These are phyloP conservation scores for Mycogona germanica DNA, from an alignment of 2,888 invertebrate genomes.

Conservation along the genomic window DNA sequence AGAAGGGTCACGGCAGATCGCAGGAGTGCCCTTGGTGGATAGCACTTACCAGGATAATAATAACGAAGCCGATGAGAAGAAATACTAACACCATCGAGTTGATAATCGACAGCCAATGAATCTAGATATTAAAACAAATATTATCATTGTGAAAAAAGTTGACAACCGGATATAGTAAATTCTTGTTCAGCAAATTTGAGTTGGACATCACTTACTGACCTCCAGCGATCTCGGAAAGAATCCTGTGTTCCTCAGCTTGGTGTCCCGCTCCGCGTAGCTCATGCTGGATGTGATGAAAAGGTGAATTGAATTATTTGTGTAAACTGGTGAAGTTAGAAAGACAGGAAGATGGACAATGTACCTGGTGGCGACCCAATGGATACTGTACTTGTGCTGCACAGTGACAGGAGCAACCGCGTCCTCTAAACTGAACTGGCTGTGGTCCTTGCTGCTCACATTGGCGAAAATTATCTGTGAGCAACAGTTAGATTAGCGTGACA, in stretches of 20 bases:
- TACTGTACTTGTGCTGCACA: constrained; percentile 39
- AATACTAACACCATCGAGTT: constrained; percentile 41
- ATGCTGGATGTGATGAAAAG: constrained; percentile 31
- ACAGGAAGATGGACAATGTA: constrained; percentile 25
- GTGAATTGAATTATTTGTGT: no score
- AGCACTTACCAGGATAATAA: constrained; percentile 38
- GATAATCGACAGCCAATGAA: constrained; percentile 42
- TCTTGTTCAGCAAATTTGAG: background rate
- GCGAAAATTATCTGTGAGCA: constrained; percentile 38
- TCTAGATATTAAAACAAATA: constrained; percentile 28
- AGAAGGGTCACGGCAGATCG: no score
- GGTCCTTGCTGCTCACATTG: constrained; percentile 37
- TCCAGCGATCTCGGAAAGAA: constrained; percentile 40
- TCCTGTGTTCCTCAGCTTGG: constrained; percentile 33
- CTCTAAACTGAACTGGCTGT: constrained; percentile 34
- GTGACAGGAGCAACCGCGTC: constrained; percentile 30
- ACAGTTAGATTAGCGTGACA: no score
- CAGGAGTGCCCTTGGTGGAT: no score
- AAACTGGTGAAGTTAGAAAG: no score
- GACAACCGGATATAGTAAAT: background rate
- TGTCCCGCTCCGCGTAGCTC: constrained; percentile 33
- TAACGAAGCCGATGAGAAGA: constrained; percentile 39
- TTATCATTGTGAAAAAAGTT: background rate
- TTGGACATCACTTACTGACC: constrained; percentile 30
- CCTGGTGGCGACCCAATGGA: constrained; percentile 37